These are phyloP conservation scores for Copidosoma floridanum DNA, from an alignment of 1,140 invertebrate genomes.

Conservation along the genomic window DNA sequence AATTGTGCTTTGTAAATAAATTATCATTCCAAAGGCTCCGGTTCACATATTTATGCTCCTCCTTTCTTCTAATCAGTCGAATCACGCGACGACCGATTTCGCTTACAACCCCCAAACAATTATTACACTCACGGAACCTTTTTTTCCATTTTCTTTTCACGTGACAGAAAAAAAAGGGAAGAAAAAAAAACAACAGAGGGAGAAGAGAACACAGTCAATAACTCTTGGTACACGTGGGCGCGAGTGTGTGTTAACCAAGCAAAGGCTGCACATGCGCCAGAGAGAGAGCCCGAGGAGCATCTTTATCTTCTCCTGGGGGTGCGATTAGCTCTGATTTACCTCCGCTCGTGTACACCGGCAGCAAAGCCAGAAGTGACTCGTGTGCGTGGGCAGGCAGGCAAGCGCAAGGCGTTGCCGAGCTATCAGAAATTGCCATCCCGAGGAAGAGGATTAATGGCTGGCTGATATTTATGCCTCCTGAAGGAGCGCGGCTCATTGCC, in stretches of 20 bases:
- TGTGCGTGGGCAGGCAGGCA: too few species aligned
- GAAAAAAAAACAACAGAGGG: background rate
- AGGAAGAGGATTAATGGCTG: conserved; percentile 2
- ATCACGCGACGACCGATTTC: too few species aligned
- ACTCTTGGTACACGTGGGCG: conserved; percentile 5
- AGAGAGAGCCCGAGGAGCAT: too few species aligned
- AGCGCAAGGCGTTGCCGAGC: too few species aligned
- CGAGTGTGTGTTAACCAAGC: background rate
- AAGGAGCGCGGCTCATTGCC: too few species aligned
- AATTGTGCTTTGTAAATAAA: too few species aligned
- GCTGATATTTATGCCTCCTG: conserved; percentile 2
- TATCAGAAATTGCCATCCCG: conserved; percentile 16
- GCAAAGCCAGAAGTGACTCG: background rate
- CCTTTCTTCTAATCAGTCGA: too few species aligned
- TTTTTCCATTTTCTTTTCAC: too few species aligned
- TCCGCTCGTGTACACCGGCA: background rate
- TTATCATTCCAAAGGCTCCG: too few species aligned
- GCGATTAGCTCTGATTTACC: conserved; percentile 20
- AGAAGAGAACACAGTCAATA: background rate
- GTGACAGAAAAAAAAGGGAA: background rate
- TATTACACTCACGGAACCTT: too few species aligned
- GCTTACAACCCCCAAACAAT: too few species aligned
- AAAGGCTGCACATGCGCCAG: background rate
- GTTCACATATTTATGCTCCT: too few species aligned
- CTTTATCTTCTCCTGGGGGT: conserved; percentile 25